Evolutionary conservation across 37 sponge, comb jelly and placozoan species (phyloP).

Genomic region (Ianthella basta): DNA sequence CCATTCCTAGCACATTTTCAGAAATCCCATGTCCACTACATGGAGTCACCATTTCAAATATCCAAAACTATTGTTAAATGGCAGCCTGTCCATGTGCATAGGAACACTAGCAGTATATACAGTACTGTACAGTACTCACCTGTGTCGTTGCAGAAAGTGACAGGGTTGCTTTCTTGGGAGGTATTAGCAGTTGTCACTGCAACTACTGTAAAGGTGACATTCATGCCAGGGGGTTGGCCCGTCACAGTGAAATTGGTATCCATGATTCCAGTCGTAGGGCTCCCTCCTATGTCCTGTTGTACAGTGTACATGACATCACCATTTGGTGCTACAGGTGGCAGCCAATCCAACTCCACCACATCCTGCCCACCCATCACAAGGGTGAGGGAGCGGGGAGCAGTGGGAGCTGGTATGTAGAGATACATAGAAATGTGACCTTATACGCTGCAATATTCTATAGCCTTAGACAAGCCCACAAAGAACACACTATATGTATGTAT

Average conservation of each 20-base stretch:
- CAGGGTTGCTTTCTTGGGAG: too few species aligned
- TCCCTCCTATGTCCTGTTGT: neutral
- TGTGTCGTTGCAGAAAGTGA: too few species aligned
- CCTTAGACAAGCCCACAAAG: neutral
- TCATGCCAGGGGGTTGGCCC: neutral
- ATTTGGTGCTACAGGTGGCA: conserved; percentile 15
- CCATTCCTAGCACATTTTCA: too few species aligned
- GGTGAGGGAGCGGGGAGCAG: neutral
- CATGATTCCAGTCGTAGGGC: neutral
- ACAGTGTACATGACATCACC: conserved; percentile 22
- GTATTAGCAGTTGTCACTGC: neutral
- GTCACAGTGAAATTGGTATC: neutral
- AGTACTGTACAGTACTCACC: too few species aligned
- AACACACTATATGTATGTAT: too few species aligned
- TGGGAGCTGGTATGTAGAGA: neutral
- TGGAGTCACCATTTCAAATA: too few species aligned
- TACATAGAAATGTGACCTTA: neutral
- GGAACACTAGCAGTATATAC: too few species aligned
- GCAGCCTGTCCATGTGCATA: too few species aligned
- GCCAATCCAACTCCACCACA: conserved; percentile 15
- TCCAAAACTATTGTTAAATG: too few species aligned
- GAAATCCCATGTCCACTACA: too few species aligned
- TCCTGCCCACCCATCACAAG: neutral
- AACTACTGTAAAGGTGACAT: neutral
- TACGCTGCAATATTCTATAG: neutral